Conservation (phyloP, 2,113 vertebrate species). For the Corydoras maculifer region DNA sequence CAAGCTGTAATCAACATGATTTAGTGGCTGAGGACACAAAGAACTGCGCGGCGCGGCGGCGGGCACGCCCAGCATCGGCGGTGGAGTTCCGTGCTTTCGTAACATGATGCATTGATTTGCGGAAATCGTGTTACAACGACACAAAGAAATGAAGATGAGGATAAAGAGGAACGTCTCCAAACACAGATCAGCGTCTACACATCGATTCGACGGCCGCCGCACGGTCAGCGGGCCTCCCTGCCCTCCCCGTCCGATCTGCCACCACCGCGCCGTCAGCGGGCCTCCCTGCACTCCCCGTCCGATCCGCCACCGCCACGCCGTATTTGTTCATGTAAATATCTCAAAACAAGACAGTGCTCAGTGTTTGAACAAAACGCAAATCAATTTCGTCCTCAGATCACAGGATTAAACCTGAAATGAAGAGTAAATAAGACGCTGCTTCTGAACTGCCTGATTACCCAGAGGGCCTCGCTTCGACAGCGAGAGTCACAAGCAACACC, state of each 20-base stretch:
- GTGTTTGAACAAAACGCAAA: slow-evolving; percentile 23
- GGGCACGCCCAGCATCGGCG: slow-evolving; percentile 46
- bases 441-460: slow-evolving; percentile 7
- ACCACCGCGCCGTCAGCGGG: too few species aligned
- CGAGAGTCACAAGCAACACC: too few species aligned
- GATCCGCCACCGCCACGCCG: background rate
- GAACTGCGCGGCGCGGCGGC: slow-evolving; percentile 56
- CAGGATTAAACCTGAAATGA: slow-evolving; percentile 37
- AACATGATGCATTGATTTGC: slow-evolving; percentile 80
- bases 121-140: slow-evolving; percentile 70
- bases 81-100: slow-evolving; percentile 73
- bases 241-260: too few species aligned
- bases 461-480: slow-evolving; percentile 3
- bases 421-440: slow-evolving; percentile 13
- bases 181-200: slow-evolving; percentile 7
- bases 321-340: slow-evolving; percentile 31
- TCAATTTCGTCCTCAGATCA: too few species aligned
- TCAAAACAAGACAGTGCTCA: slow-evolving; percentile 27
- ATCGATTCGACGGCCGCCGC: background rate
- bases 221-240: too few species aligned
- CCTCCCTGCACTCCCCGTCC: too few species aligned
- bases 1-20: slow-evolving; percentile 76
- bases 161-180: background rate
- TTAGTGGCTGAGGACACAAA: slow-evolving; percentile 74
- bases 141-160: slow-evolving; percentile 56